Evolutionary conservation across 2,797 vertebrate species (phyloP), one percentile per base, ranked within the genome.

Genomic region (Ptychobarbus kaznakovi): DNA sequence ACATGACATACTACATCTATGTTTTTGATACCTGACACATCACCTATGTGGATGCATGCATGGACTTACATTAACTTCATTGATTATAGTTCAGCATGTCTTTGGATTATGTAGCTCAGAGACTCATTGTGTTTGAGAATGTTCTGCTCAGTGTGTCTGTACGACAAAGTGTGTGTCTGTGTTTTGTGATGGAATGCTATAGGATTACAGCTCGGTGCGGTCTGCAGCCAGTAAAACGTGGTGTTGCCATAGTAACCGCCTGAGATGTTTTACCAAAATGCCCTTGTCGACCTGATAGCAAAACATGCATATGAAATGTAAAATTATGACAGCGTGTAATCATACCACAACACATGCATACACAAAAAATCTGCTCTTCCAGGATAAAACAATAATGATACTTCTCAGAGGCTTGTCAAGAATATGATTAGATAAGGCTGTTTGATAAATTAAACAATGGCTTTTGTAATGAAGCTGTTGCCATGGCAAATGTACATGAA

Each of bases 161-260:
- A 56, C 65, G 22, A 85, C 51, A 75, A 46, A 35, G 80, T 82
- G 44, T 65, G 70, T 78, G 82, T 87, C 85, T 82, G 81, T 85
- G 83, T 88, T 82, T 87, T 83, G 86, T 83, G 86, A 89, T 86
- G 86, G 82, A 89, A 90, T 89, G 88, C 88, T 89, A 89, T 86
- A 89, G 85, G 38, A 65, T 86, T 90, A 90, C 81, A 87, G 88
- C 87, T 87, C 85, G 68, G 69, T 85, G 80, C 68, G 46, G 82
- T 85, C 85, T 87, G 85, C 88, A 89, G 88, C 84, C 86, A 86
- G 87, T 88, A 93, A 92, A 93, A 92, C 93, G 91, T 93, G 91
- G 91, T 89, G 95, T 96, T 96, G 92, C 94, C 92, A 95, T 94
- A 93, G 95, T 87, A 95, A 96, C 95, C 89, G 91, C 86, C 85